Conservation (phyloP, 64 coral and sea anemone genomes). For the Hydrozoanthus tunicans region DNA sequence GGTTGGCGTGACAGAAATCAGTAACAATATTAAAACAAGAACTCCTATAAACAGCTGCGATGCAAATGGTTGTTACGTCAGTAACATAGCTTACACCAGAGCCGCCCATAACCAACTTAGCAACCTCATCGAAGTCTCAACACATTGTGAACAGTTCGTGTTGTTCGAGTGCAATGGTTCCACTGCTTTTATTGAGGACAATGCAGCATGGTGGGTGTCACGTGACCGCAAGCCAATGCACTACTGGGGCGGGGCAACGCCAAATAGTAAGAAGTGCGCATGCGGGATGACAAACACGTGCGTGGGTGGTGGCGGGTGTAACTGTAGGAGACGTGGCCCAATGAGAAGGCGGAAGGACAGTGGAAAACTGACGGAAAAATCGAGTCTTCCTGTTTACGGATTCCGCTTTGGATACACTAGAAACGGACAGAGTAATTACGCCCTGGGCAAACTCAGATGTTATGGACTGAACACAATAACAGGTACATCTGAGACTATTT, state of each 20-base stretch:
- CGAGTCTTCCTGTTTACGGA: not conserved
- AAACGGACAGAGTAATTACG: not conserved
- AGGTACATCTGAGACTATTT: too few relatives aligned
- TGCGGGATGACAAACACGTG: not conserved
- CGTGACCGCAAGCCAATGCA: not conserved
- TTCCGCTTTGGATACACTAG: not conserved
- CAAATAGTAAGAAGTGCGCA: not conserved
- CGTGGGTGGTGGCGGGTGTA: not conserved
- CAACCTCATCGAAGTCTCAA: not conserved
- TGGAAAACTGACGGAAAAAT: not conserved
- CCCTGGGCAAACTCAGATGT: not conserved
- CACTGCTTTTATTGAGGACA: not conserved
- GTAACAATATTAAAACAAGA: not conserved
- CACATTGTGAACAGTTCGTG: not conserved
- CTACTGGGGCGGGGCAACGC: not conserved
- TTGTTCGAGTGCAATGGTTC: not conserved
- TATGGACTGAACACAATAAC: not conserved
- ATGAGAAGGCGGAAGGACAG: not conserved
- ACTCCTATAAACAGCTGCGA: not conserved
- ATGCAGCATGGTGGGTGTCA: not conserved
- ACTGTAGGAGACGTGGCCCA: not conserved
- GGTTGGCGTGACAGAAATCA: not conserved
- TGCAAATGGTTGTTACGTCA: not conserved
- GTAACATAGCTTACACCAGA: not conserved
- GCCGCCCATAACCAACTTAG: not conserved